Evolutionary conservation across 2,888 invertebrate genomes (phyloP).

Genomic region (Hirtodrosophila alboralis): DNA sequence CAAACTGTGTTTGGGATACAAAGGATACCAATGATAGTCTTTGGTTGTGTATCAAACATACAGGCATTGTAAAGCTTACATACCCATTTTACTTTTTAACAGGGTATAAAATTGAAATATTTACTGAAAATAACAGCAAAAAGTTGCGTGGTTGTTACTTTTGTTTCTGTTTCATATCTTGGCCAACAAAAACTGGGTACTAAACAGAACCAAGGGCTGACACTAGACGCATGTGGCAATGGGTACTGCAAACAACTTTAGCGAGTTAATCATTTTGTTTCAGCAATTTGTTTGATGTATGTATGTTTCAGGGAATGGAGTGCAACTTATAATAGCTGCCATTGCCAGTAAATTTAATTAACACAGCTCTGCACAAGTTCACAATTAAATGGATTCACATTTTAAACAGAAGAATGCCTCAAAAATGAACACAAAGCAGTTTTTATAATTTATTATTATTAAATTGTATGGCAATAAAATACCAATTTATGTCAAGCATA

Average conservation of each 20-base stretch:
- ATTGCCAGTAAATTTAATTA: conserved; percentile 45
- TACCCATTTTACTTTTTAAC: neutral
- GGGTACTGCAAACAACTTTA: conserved; percentile 9
- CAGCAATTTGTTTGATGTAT: conserved; percentile 65
- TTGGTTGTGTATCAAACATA: no score
- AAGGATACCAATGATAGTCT: no score
- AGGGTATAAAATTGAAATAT: conserved; percentile 64
- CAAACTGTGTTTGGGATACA: no score
- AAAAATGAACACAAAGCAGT: no score
- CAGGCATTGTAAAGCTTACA: no score
- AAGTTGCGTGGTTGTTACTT: conserved; percentile 56
- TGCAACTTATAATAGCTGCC: conserved; percentile 48
- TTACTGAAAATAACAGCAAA: conserved; percentile 69
- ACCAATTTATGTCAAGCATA: no score
- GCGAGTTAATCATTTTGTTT: conserved; percentile 70
- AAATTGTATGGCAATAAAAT: no score
- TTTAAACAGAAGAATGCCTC: neutral
- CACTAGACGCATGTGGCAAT: conserved; percentile 39
- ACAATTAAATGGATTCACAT: conserved; percentile 13
- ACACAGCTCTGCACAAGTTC: conserved; percentile 11
- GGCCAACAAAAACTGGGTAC: conserved; percentile 24
- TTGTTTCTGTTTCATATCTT: conserved; percentile 44
- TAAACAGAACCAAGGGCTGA: conserved; percentile 34
- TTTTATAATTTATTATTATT: no score
- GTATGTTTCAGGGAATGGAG: conserved; percentile 3